phyloP scores from a whole-genome alignment of 2,113 vertebrate genomes.

The Stomatorhinus ivindoensis region DNA sequence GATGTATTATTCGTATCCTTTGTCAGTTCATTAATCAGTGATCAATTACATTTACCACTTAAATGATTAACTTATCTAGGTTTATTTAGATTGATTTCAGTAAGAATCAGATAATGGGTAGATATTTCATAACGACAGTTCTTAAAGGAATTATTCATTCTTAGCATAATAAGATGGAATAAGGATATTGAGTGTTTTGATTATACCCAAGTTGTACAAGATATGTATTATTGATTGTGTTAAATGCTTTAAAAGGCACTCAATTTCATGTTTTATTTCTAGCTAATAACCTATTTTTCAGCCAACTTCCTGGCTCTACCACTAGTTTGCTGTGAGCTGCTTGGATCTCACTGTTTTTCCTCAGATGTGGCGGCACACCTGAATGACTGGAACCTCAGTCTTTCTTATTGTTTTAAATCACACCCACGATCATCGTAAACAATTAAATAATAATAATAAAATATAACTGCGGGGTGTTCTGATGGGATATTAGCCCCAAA shows the following conservation, averaged over 20 bases:
- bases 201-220: background rate
- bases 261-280: background rate
- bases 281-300: background rate
- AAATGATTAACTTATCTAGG: background rate
- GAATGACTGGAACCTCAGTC: background rate
- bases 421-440: background rate
- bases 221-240: background rate
- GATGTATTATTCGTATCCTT: background rate
- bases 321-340: background rate
- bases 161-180: background rate
- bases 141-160: background rate
- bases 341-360: background rate
- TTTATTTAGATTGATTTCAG: background rate
- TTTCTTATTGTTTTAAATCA: background rate
- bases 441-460: background rate
- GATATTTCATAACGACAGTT: background rate
- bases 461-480: background rate
- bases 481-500: background rate
- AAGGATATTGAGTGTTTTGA: background rate
- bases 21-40: background rate
- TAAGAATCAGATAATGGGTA: background rate
- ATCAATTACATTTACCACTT: background rate
- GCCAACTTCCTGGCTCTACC: background rate
- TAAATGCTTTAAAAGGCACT: background rate
- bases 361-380: background rate